phyloP scores from a whole-genome alignment of 2,888 invertebrate genomes.

The Lepidocyrtinus sp. region DNA sequence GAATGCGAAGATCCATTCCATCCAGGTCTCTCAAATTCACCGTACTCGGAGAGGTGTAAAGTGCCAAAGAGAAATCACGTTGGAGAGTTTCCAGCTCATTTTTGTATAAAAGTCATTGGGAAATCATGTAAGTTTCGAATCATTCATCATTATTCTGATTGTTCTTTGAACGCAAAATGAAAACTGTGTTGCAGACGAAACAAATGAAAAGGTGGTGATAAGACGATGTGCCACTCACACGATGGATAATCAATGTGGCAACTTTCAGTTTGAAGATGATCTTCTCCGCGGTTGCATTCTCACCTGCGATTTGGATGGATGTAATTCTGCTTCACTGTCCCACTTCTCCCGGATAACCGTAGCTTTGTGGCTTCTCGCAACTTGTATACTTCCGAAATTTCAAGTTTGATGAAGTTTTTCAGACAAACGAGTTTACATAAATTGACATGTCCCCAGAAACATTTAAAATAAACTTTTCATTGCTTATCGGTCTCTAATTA shows the following conservation, averaged over 20 bases:
- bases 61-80: conserved; percentile 73
- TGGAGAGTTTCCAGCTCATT: conserved; percentile 75
- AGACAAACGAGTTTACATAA: too few species aligned
- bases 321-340: conserved; percentile 71
- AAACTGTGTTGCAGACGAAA: conserved; percentile 70
- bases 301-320: conserved; percentile 75
- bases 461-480: too few species aligned
- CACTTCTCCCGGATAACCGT: not conserved
- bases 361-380: too few species aligned
- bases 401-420: too few species aligned
- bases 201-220: conserved; percentile 73
- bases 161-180: not conserved
- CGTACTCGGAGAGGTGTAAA: conserved; percentile 73
- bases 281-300: conserved; percentile 75
- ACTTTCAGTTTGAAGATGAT: conserved; percentile 73
- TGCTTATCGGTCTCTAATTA: too few species aligned
- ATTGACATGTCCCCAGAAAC: too few species aligned
- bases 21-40: conserved; percentile 73
- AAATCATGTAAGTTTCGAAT: conserved; percentile 72
- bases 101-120: conserved; percentile 76
- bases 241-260: conserved; percentile 75
- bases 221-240: conserved; percentile 74
- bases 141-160: not conserved
- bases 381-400: too few species aligned
- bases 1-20: conserved; percentile 75